phyloP scores from a whole-genome alignment of 2,113 vertebrate species.

The Passer domesticus region DNA sequence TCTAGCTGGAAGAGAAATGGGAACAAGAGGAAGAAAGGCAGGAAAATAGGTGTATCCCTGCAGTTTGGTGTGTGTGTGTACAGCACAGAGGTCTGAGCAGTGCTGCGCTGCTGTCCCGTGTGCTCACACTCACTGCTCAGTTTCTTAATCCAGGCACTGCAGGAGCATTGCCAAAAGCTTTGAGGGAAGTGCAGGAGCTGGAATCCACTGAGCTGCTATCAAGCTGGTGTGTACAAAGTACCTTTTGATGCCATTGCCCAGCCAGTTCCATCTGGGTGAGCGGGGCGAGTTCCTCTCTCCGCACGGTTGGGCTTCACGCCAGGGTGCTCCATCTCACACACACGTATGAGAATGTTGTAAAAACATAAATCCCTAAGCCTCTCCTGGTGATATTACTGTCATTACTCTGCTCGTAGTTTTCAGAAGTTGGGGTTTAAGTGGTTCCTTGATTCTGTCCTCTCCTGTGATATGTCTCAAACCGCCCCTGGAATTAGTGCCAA shows the following conservation, averaged over 20 bases:
- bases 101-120: background rate
- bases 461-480: background rate
- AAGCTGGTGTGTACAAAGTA: background rate
- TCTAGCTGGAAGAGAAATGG: background rate
- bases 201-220: background rate
- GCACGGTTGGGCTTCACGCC: fast-evolving
- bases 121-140: fast-evolving
- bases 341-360: background rate
- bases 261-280: background rate
- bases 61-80: background rate
- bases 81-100: fast-evolving
- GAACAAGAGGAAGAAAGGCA: background rate
- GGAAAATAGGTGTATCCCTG: fast-evolving
- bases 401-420: background rate
- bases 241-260: background rate
- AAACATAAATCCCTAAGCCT: background rate
- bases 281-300: background rate
- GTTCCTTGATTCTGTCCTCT: background rate
- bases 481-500: background rate
- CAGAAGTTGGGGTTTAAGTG: background rate
- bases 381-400: background rate
- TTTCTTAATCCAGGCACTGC: background rate
- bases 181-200: background rate
- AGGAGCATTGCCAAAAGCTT: background rate
- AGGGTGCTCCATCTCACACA: background rate